Percentiles rank a stretch among this genome's conserved stretches.
Evolutionary conservation across 2,797 vertebrate species (phyloP).

Genomic region (Hyperoplus immaculatus): DNA sequence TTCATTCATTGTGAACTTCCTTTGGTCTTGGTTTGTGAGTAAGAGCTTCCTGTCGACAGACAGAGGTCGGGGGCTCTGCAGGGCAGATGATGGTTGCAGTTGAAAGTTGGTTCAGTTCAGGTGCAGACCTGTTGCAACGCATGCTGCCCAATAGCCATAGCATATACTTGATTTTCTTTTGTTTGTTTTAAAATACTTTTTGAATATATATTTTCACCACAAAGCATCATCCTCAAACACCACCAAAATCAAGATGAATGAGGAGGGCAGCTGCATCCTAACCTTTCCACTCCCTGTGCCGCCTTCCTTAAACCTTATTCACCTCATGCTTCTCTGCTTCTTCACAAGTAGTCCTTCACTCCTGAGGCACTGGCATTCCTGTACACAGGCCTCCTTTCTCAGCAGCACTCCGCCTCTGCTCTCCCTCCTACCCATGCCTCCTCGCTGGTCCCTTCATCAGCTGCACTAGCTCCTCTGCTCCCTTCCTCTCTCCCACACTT

Average conservation of each 20-base stretch:
- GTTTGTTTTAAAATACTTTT: too few species aligned
- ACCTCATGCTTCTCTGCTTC: background rate
- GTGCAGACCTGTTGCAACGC: too few species aligned
- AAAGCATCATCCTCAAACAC: too few species aligned
- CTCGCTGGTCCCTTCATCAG: background rate
- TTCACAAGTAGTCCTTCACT: background rate
- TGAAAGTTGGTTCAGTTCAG: too few species aligned
- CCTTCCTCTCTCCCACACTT: conserved; percentile 3
- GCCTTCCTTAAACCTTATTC: background rate
- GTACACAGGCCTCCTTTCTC: background rate
- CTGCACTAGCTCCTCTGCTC: background rate
- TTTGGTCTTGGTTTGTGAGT: too few species aligned
- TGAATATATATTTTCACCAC: too few species aligned
- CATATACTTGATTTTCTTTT: too few species aligned
- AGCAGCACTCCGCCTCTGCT: background rate
- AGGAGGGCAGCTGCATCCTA: conserved; percentile 9
- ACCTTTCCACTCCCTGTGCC: background rate
- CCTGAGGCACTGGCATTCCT: background rate
- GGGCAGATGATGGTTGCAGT: too few species aligned
- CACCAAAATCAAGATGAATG: background rate
- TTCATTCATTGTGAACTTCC: too few species aligned
- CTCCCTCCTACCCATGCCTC: background rate
- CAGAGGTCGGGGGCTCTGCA: too few species aligned
- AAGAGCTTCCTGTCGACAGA: too few species aligned
- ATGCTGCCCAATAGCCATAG: too few species aligned